Percentiles rank a stretch among this genome's conserved stretches.
phyloP scores from a whole-genome alignment of 2,113 vertebrate species.

The Ceyx margarethae region DNA sequence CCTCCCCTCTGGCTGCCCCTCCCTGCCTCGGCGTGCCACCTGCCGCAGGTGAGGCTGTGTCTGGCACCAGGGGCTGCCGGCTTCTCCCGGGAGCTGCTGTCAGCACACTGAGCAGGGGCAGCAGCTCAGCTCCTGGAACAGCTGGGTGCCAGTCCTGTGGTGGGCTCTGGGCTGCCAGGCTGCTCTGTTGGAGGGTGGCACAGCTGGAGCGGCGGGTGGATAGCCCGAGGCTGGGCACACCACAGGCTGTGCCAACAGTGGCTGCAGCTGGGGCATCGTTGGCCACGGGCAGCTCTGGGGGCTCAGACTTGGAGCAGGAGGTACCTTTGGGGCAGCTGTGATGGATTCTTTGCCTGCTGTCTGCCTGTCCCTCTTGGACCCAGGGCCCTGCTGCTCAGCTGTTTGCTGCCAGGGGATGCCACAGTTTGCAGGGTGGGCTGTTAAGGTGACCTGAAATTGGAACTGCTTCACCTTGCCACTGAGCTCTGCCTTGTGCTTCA shows the following conservation, averaged over 20 bases:
- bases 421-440: neutral
- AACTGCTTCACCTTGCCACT: neutral
- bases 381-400: neutral
- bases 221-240: neutral
- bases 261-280: rapidly evolving
- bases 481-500: neutral
- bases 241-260: rapidly evolving
- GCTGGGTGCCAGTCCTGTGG: rapidly evolving
- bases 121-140: rapidly evolving
- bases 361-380: neutral
- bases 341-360: neutral
- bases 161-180: neutral
- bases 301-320: neutral
- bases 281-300: neutral
- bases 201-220: rapidly evolving
- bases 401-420: neutral
- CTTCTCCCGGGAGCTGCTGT: rapidly evolving
- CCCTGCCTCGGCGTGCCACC: neutral
- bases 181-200: neutral
- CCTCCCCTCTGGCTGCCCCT: rapidly evolving
- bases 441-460: neutral
- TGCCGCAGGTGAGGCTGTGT: neutral
- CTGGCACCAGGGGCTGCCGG: neutral
- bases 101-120: rapidly evolving
- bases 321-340: neutral